Evolutionary conservation across 2,888 invertebrate genomes (phyloP), one percentile per base, ranked within the genome.

Genomic region (Chaitophorus viminalis): DNA sequence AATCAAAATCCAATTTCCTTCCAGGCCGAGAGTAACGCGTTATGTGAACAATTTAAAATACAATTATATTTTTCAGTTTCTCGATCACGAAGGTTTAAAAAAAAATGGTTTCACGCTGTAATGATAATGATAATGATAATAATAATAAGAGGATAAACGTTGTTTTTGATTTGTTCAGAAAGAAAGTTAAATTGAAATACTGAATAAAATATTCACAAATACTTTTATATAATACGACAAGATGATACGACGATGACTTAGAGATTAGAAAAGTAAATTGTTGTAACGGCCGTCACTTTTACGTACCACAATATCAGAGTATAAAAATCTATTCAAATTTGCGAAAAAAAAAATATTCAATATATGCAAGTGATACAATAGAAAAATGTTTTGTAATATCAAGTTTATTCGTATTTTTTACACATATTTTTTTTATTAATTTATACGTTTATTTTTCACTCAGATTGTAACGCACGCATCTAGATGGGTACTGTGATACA

Each of bases 51-150:
- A 72, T 82, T 82, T 74, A 82, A 83, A 83, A 82, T 29, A 54
- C 82, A 74, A 82, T 82, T 82, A 82, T 82, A 82, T 82, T 74
- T 54, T 82, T 82, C 74, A 74, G 36, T 74, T 82, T 74, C 82
- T 74, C 74, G 36, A 54, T 72, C 3, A 36, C n/a, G 18, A 54
- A 2, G 74, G 74, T n/a, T 82, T 74, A 72, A 72, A 46, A 46
- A 46, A 46, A 70, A 70, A 65, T 17, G 9, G 17, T 60, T 39
- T 60, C 36, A 36, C 74, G 74, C 21, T 75, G 14, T 75, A 60
- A 74, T 74, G 72, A 82, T 82, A 72, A 70, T 31, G 31, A 79
- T 70, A 74, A 74, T 36, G 39, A 25, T 18, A 72, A 72, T 72
- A 72, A 74, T 39, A 36, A 46, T 82, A 82, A 82, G 83, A 83